These are phyloP conservation scores for Sialis lutaria DNA, from an alignment of 2,888 invertebrate genomes.

Conservation along the genomic window DNA sequence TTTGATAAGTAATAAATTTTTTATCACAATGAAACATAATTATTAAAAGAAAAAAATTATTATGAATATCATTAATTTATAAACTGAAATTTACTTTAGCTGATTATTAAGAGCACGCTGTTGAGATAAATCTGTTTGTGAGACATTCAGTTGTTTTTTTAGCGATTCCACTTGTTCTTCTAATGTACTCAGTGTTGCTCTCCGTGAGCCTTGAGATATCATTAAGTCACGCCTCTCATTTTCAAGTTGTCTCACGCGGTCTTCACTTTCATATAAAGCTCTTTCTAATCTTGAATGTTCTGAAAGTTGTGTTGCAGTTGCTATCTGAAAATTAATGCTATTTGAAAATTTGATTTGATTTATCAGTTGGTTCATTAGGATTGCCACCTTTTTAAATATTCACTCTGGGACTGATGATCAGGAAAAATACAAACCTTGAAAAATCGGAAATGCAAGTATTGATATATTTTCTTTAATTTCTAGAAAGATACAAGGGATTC, in stretches of 20 bases:
- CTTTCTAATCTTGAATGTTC: conserved; percentile 31
- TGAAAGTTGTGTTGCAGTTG: conserved; percentile 25
- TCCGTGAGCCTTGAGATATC: conserved; percentile 28
- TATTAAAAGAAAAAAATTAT: not conserved
- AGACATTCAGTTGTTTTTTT: conserved; percentile 28
- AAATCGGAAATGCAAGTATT: too few species aligned
- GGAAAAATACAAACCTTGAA: too few species aligned
- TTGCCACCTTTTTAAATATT: too few species aligned
- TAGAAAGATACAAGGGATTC: too few species aligned
- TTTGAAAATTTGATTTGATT: too few species aligned
- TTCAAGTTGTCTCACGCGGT: conserved; percentile 32
- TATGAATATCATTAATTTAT: not conserved
- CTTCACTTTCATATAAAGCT: conserved; percentile 29
- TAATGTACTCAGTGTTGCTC: conserved; percentile 31
- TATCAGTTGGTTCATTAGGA: too few species aligned
- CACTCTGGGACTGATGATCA: too few species aligned
- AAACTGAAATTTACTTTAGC: conserved; percentile 29
- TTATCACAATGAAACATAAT: too few species aligned
- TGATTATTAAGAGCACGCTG: conserved; percentile 36
- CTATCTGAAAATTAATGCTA: not conserved
- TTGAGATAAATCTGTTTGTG: conserved; percentile 33
- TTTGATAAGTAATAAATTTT: too few species aligned
- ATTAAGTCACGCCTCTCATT: conserved; percentile 35
- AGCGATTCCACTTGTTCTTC: conserved; percentile 36
- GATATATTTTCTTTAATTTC: too few species aligned